phyloP scores from a whole-genome alignment of 2,797 vertebrate species.

The Stomatorhinus walkeri region DNA sequence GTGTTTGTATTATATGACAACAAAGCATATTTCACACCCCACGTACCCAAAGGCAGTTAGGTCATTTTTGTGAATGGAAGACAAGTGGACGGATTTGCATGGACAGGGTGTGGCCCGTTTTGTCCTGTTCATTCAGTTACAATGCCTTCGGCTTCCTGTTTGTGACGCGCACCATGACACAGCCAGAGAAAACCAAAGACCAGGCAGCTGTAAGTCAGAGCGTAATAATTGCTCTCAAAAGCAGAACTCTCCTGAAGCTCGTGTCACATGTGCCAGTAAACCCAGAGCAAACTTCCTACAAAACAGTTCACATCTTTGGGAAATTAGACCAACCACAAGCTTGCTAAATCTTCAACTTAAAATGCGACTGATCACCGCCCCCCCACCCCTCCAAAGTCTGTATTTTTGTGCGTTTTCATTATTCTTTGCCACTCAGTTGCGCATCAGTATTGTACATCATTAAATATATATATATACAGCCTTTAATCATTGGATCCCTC shows the following conservation, averaged over 20 bases:
- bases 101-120: neutral
- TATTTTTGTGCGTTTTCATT: neutral
- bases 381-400: neutral
- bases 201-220: constrained; percentile 80
- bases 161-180: constrained; percentile 62
- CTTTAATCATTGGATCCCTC: neutral
- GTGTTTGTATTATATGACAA: neutral
- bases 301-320: constrained; percentile 69
- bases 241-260: constrained; percentile 76
- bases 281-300: constrained; percentile 80
- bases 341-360: constrained; percentile 67
- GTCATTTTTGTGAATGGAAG: neutral
- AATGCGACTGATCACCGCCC: constrained; percentile 50
- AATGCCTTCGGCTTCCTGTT: constrained; percentile 36
- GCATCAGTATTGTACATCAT: neutral
- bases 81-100: neutral
- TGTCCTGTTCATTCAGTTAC: neutral
- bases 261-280: constrained; percentile 86
- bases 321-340: constrained; percentile 68
- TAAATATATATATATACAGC: neutral
- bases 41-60: neutral
- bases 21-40: neutral
- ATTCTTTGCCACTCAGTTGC: neutral
- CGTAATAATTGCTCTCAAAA: constrained; percentile 94
- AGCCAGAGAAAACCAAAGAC: constrained; percentile 73